Conservation (phyloP, 2,888 invertebrate species). For the Polydesmus complanatus region DNA sequence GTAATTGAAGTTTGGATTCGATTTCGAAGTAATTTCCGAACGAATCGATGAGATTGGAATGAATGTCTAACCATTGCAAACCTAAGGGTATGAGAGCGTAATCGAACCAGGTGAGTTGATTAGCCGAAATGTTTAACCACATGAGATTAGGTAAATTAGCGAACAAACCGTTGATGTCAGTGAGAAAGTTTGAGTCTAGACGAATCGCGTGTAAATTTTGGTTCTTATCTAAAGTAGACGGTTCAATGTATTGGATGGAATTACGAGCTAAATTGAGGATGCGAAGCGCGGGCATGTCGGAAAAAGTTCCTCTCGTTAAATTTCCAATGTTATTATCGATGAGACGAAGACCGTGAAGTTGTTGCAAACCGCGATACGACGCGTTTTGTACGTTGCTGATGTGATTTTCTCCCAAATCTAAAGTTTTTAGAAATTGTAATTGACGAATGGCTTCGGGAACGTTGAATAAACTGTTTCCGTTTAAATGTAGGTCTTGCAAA, state of each 20-base stretch:
- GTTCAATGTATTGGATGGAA: constrained; percentile 59
- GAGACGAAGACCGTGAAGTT: constrained; percentile 71
- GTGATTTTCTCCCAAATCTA: constrained; percentile 83
- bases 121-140: constrained; percentile 84
- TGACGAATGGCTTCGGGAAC: constrained; percentile 69
- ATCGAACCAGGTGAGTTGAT: constrained; percentile 76
- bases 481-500: constrained; percentile 76
- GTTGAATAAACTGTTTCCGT: constrained; percentile 65
- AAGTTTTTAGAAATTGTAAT: constrained; percentile 68
- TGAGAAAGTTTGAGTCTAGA: constrained; percentile 68
- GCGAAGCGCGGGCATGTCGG: constrained; percentile 60
- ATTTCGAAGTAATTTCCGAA: constrained; percentile 72
- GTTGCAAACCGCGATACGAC: constrained; percentile 67
- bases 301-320: constrained; percentile 62
- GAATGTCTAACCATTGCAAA: constrained; percentile 77
- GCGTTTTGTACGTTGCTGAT: constrained; percentile 65
- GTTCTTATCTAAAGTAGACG: constrained; percentile 64
- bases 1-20: constrained; percentile 59
- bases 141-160: constrained; percentile 65
- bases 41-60: constrained; percentile 67
- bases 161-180: constrained; percentile 69
- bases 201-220: constrained; percentile 69
- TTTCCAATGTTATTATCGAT: constrained; percentile 76
- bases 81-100: constrained; percentile 67
- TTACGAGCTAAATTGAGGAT: constrained; percentile 78